Percentiles rank a stretch among this genome's conserved stretches.
phyloP scores from a whole-genome alignment of 2,113 vertebrate species.

The Anhinga rufa region DNA sequence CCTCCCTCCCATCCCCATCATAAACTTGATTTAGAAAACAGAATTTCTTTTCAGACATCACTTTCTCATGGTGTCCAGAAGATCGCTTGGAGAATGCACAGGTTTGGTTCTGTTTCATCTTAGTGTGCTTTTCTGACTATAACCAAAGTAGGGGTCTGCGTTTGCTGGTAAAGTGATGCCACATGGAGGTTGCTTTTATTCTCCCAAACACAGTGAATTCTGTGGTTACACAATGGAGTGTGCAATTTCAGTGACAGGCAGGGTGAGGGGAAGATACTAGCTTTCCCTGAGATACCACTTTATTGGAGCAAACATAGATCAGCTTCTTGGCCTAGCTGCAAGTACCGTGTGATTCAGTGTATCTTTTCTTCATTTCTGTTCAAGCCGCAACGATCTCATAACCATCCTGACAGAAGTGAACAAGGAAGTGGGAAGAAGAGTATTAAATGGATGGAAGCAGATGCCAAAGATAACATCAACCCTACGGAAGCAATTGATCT shows the following conservation, averaged over 20 bases:
- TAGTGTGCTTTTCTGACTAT: background rate
- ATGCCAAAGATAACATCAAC: conserved; percentile 54
- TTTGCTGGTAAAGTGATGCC: background rate
- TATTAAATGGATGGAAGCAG: background rate
- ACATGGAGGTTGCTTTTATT: background rate
- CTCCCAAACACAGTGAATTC: background rate
- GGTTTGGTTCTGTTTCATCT: background rate
- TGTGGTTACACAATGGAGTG: background rate
- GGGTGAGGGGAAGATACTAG: background rate
- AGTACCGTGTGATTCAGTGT: background rate
- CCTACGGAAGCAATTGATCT: conserved; percentile 20
- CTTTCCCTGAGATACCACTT: background rate
- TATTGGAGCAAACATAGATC: background rate
- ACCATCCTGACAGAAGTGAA: conserved; percentile 57
- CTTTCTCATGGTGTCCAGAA: background rate
- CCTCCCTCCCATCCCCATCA: background rate
- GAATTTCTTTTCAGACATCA: background rate
- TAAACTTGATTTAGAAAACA: background rate
- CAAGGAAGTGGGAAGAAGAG: background rate
- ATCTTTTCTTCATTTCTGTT: background rate
- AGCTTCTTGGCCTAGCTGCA: background rate
- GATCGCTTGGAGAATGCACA: background rate
- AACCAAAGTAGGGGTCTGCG: background rate
- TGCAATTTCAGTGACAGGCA: background rate
- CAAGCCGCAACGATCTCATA: background rate